Evolutionary conservation across 1,140 invertebrate species (phyloP), one percentile per base, ranked within the genome.

Genomic region (Eriocheir sinensis): DNA sequence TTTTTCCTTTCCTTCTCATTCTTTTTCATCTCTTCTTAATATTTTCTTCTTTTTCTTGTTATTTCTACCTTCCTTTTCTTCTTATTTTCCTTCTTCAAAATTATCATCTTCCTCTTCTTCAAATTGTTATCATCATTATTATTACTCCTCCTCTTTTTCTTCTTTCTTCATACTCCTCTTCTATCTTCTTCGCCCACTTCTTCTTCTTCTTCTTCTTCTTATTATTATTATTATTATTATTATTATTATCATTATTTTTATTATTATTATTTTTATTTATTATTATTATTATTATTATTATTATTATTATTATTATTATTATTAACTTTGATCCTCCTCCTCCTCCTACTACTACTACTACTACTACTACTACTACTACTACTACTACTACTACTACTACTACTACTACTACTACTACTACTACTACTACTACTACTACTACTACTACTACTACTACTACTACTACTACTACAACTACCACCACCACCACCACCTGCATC

Each of bases 301-400:
- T 34, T 83, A 83, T 32, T 72, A 83, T 34, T 32, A 83, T 40
- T 15, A 83, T 34, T 83, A 83, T 30, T 15, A 83, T 21, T 83
- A 83, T 30, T 83, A 83, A 12, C 27, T 12, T 27, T 72, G 27
- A 12, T 72, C 12, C 53, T 72, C 12, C n/a, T n/a, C n/a, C n/a
- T n/a, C n/a, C 81, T 32, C 3, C 32, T 85, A 38, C 81, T 85
- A 38, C 81, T 85, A 38, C 81, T 85, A 38, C 34, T 85, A 85
- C 81, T 85, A 85, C 34, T 41, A 85, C 81, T 85, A 85, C 81
- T 85, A 85, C 81, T 85, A 85, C 81, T 83, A 83, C 81, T n/a
- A 85, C 81, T 85, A 85, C 81, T 85, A 85, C 81, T 85, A 38
- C 81, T 85, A 85, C 81, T 85, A 85, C 81, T 72, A 72, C 60